Conservation (phyloP, 1,140 invertebrate genomes). For the Dreissena polymorpha region DNA sequence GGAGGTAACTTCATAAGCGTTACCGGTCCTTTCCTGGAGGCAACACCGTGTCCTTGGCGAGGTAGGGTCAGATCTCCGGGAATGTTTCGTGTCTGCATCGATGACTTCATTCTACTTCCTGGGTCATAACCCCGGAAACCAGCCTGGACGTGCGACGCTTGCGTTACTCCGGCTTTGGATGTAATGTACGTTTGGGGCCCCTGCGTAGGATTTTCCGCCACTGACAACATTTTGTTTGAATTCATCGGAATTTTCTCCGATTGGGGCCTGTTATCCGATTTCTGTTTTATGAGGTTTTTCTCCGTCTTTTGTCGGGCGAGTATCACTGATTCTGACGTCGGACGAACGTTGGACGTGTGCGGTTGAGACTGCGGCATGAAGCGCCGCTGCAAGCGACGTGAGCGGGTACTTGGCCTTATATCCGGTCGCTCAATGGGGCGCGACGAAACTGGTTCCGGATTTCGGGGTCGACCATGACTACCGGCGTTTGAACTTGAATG, state of each 20-base stretch:
- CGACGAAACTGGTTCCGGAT: constrained; percentile 44
- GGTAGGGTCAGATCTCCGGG: constrained; percentile 42
- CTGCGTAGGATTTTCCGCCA: constrained; percentile 38
- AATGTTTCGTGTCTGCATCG: constrained; percentile 21
- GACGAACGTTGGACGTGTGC: constrained; percentile 30
- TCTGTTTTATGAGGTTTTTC: constrained; percentile 46
- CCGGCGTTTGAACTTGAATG: constrained; percentile 19
- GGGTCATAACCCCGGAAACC: constrained; percentile 45
- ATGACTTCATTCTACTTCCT: constrained; percentile 14
- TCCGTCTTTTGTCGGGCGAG: constrained; percentile 54
- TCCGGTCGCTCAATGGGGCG: constrained; percentile 36
- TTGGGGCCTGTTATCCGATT: constrained; percentile 45
- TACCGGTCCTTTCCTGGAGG: constrained; percentile 30
- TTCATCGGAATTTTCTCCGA: constrained; percentile 52
- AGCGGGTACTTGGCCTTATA: constrained; percentile 27
- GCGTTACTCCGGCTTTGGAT: constrained; percentile 43
- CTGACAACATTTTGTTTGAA: constrained; percentile 46
- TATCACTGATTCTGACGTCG: constrained; percentile 53
- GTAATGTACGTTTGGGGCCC: constrained; percentile 49
- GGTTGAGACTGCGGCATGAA: constrained; percentile 41
- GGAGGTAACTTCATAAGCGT: constrained; percentile 63
- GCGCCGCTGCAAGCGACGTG: constrained; percentile 37
- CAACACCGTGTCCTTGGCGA: constrained; percentile 28
- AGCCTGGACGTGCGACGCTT: constrained; percentile 46
- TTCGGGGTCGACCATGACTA: constrained; percentile 24